Conservation (phyloP, 2,888 invertebrate species). For the Tetrapedia diversipes region DNA sequence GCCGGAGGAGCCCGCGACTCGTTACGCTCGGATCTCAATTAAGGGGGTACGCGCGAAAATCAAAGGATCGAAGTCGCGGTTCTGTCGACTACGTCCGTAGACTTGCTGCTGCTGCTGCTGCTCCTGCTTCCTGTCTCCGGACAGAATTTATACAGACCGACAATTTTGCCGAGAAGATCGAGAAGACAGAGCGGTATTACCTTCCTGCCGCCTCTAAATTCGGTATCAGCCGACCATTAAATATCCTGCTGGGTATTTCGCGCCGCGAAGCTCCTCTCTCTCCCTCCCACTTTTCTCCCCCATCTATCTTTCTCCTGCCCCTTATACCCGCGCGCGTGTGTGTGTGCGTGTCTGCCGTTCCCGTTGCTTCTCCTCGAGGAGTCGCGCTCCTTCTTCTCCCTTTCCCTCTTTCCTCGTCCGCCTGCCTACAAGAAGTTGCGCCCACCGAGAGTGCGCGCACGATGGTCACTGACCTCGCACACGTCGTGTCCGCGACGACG, state of each 20-base stretch:
- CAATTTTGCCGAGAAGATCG: slow-evolving; percentile 14
- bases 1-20: slow-evolving; percentile 22
- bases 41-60: slow-evolving; percentile 45
- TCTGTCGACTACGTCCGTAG: too few relatives aligned
- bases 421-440: slow-evolving; percentile 63
- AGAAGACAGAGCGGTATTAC: slow-evolving; percentile 24
- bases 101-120: background rate
- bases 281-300: background rate
- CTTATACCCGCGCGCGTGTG: background rate
- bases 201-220: slow-evolving; percentile 61
- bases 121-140: slow-evolving; percentile 13
- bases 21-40: slow-evolving; percentile 49
- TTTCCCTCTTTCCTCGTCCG: slow-evolving; percentile 22
- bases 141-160: slow-evolving; percentile 44
- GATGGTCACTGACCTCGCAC: slow-evolving; percentile 78
- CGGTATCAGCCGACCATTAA: slow-evolving; percentile 65
- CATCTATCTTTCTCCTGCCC: background rate
- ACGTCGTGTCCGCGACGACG: slow-evolving; percentile 73
- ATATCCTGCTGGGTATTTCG: slow-evolving; percentile 52
- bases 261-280: slow-evolving; percentile 32
- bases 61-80: slow-evolving; percentile 50
- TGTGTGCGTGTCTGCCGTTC: slow-evolving; percentile 20
- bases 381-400: slow-evolving; percentile 2
- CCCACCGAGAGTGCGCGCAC: slow-evolving; percentile 65
- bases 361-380: slow-evolving; percentile 39